These are phyloP conservation scores for Acleris cristana DNA, from an alignment of 2,888 invertebrate genomes.

Conservation along the genomic window DNA sequence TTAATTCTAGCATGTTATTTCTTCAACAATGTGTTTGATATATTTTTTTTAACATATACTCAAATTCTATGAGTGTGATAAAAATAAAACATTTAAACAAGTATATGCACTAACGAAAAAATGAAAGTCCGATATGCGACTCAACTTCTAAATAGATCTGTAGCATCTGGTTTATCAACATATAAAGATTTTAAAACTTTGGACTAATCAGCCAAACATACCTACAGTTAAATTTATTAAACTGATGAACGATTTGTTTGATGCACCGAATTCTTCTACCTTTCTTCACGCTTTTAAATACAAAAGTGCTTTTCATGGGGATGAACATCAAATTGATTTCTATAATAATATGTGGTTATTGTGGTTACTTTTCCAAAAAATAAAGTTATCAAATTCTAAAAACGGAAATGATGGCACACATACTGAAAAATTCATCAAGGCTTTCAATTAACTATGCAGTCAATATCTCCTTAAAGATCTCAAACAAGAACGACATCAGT, in stretches of 20 bases:
- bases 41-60: no score
- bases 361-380: conserved; percentile 36
- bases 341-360: conserved; percentile 38
- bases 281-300: conserved; percentile 23
- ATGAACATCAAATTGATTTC: no score
- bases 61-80: no score
- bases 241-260: conserved; percentile 41
- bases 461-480: conserved; percentile 34
- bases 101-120: no score
- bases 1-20: no score
- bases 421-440: conserved; percentile 21
- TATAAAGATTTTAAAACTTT: not conserved
- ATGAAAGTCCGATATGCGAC: no score
- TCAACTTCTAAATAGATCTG: no score
- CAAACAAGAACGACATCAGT: conserved; percentile 26
- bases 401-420: conserved; percentile 31
- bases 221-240: not conserved
- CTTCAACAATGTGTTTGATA: no score
- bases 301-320: no score
- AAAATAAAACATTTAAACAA: no score
- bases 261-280: conserved; percentile 40
- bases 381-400: conserved; percentile 34
- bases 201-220: conserved; percentile 30
- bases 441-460: conserved; percentile 39
- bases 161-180: not conserved